Evolutionary conservation across 1,140 invertebrate species (phyloP), one percentile per base, ranked within the genome.

Genomic region (Vollenhovia emeryi): DNA sequence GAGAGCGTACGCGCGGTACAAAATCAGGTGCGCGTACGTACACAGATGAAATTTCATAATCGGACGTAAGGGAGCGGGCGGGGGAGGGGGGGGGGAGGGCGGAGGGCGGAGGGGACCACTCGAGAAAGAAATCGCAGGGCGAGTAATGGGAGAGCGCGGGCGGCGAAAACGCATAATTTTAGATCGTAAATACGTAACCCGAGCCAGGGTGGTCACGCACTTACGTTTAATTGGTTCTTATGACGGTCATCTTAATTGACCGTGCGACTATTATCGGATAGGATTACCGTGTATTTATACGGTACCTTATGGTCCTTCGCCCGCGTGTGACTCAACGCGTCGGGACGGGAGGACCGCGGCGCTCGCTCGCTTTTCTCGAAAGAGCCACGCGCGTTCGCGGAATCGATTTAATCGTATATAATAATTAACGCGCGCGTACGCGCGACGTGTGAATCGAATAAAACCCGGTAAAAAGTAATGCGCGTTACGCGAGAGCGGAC

Each of bases 211-310:
- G 71, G 64, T 84, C 85, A 76, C 76, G 64, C 89, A 91, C 86
- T 91, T 88, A 87, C 74, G 64, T 86, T 91, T 92, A 92, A 92
- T 92, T 92, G 89, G 87, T 91, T 92, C 87, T 92, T 91, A 91
- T 69, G 45, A 59, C 84, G 74, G 73, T 71, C 85, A 86, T 92
- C 88, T 92, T 92, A 92, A 92, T 92, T 90, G 90, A 91, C 80
- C 75, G 60, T 74, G 68, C 68, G 62, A 89, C 90, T 90, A 92
- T 92, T 91, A 91, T 91, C 88, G 89, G 74, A 88, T 92, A 80
- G 86, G 50, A 74, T 92, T 92, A 87, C 92, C 57, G 75, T 90
- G 69, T 91, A 92, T 91, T 91, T 91, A 88, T 73, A 79, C 64
- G 86, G n/a, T 86, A 57, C 86, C 85, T 84, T 87, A 87, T 87